phyloP scores from a whole-genome alignment of 2,888 invertebrate species.

The Pardosa pseudoannulata region DNA sequence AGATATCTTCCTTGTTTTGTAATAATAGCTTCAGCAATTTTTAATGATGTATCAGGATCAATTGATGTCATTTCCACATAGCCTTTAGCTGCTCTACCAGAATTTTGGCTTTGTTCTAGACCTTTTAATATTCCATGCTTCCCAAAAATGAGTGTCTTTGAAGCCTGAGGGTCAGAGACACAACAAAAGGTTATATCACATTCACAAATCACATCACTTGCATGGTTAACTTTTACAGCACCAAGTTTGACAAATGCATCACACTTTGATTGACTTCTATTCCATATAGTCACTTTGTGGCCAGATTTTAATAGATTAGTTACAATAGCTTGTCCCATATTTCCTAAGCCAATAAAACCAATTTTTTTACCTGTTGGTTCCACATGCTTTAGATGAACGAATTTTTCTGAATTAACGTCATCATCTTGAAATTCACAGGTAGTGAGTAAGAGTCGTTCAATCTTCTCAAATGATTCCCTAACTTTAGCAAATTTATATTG shows the following conservation, averaged over 20 bases:
- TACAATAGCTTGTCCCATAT: constrained; percentile 96
- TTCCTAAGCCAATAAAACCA: constrained; percentile 95
- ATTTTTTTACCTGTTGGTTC: too few relatives aligned
- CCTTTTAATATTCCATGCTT: constrained; percentile 94
- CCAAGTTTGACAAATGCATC: constrained; percentile 90
- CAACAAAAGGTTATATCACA: constrained; percentile 97
- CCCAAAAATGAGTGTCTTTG: constrained; percentile 95
- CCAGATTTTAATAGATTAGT: constrained; percentile 96
- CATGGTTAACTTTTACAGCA: constrained; percentile 83
- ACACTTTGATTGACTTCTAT: constrained; percentile 92
- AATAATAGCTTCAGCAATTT: constrained; percentile 85
- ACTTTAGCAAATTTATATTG: too few relatives aligned
- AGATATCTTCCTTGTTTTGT: constrained; percentile 91
- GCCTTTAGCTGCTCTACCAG: constrained; percentile 83
- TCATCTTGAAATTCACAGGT: too few relatives aligned
- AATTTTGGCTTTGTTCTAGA: constrained; percentile 78
- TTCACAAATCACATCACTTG: constrained; percentile 92
- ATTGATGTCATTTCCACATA: constrained; percentile 98
- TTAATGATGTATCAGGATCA: constrained; percentile 94
- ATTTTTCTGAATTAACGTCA: too few relatives aligned
- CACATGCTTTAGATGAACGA: too few relatives aligned
- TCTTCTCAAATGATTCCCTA: too few relatives aligned
- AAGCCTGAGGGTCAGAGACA: constrained; percentile 94
- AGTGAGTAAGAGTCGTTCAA: too few relatives aligned
- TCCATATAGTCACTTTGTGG: constrained; percentile 93